Percentiles rank a stretch among this genome's conserved stretches.
phyloP scores from a whole-genome alignment of 2,113 vertebrate genomes.

The Clupea harengus region DNA sequence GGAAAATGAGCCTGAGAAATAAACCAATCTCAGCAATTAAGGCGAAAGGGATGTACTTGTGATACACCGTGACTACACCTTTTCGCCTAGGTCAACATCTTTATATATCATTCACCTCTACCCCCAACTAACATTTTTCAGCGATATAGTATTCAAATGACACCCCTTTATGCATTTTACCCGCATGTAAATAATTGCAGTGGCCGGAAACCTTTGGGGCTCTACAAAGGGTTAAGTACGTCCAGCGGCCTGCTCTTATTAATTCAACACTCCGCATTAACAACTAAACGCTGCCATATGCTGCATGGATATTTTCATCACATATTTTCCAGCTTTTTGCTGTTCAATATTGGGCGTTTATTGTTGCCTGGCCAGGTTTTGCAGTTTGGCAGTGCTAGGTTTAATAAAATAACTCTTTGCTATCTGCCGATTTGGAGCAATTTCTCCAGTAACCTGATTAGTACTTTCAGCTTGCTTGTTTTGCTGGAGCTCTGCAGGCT shows the following conservation, averaged over 20 bases:
- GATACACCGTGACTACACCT: constrained; percentile 20
- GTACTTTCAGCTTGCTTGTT: background rate
- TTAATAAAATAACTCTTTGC: constrained; percentile 27
- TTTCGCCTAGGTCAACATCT: background rate
- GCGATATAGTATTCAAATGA: background rate
- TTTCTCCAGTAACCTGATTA: background rate
- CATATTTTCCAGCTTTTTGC: background rate
- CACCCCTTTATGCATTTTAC: background rate
- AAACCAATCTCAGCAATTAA: constrained; percentile 53
- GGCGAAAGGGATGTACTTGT: background rate
- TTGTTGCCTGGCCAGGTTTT: background rate
- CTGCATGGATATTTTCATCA: constrained; percentile 23
- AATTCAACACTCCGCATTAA: constrained; percentile 34
- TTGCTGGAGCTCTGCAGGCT: background rate
- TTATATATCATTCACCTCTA: background rate
- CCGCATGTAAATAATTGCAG: background rate
- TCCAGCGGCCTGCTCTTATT: constrained; percentile 43
- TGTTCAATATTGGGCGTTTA: background rate
- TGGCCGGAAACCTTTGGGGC: background rate
- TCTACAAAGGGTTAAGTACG: background rate
- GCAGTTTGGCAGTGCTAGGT: constrained; percentile 10
- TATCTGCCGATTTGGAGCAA: background rate
- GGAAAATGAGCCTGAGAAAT: constrained; percentile 40
- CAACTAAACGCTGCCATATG: constrained; percentile 51
- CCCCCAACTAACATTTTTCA: background rate